Evolutionary conservation across 2,888 invertebrate genomes (phyloP).

Genomic region (Sarcophaga carnaria): DNA sequence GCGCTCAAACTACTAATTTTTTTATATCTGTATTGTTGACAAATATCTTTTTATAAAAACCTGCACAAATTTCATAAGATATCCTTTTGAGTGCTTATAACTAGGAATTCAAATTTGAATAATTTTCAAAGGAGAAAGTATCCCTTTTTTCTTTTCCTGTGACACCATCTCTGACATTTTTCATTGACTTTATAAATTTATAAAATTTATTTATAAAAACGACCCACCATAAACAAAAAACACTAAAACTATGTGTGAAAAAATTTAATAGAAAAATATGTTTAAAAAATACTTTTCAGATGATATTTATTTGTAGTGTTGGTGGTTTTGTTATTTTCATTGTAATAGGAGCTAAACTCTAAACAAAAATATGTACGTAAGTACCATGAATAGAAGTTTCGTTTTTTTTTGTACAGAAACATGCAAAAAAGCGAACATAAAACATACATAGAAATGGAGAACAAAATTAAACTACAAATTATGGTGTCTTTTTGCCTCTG

Average conservation of each 20-base stretch:
- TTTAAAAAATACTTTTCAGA: neutral
- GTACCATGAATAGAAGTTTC: neutral
- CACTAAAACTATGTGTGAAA: neutral
- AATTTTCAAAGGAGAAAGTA: no score
- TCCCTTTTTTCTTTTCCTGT: no score
- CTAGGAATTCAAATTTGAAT: no score
- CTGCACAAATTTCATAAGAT: no score
- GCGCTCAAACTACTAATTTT: rapidly evolving
- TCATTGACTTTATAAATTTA: conserved; percentile 37
- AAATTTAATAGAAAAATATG: neutral
- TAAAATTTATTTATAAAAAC: conserved; percentile 31
- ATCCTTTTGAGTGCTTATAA: no score
- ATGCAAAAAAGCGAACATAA: conserved; percentile 4
- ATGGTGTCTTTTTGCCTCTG: no score
- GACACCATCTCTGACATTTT: neutral
- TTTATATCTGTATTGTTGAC: no score
- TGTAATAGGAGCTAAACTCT: conserved; percentile 15
- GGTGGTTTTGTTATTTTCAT: no score
- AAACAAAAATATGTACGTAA: conserved; percentile 3
- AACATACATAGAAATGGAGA: no score
- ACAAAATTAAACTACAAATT: no score
- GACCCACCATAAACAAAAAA: neutral
- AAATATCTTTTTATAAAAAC: no score
- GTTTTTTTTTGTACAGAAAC: no score
- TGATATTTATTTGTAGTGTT: neutral